Evolutionary conservation across 2,113 vertebrate genomes (phyloP).

Genomic region (Atherinomorus stipes): DNA sequence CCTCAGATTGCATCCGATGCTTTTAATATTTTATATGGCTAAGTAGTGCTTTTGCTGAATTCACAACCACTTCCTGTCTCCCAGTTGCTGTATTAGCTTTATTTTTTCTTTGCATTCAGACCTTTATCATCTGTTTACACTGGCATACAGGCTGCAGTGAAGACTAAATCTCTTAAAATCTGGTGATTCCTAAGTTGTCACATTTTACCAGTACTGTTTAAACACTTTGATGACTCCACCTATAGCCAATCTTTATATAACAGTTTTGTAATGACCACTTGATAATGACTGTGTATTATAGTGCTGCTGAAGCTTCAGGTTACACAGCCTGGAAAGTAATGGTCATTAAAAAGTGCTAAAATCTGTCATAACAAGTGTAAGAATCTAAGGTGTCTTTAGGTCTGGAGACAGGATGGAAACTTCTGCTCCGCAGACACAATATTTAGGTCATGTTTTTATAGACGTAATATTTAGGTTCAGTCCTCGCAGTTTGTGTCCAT

Average conservation of each 20-base stretch:
- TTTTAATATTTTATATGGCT: too few relatives aligned
- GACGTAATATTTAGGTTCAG: constrained; percentile 78
- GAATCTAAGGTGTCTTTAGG: constrained; percentile 43
- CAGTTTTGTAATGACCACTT: constrained; percentile 23
- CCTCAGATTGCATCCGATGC: too few relatives aligned
- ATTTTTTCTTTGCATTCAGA: neutral
- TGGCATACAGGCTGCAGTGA: neutral
- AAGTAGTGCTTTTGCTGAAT: neutral
- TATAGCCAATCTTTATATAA: constrained; percentile 23
- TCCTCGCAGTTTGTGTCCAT: constrained; percentile 48
- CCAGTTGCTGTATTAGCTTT: constrained; percentile 4
- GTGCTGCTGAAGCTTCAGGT: constrained; percentile 36
- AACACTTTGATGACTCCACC: constrained; percentile 12
- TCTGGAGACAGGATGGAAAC: constrained; percentile 67
- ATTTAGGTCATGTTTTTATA: constrained; percentile 75
- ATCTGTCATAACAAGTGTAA: constrained; percentile 55
- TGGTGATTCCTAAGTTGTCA: constrained; percentile 1
- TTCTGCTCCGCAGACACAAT: constrained; percentile 66
- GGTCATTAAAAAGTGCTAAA: constrained; percentile 56
- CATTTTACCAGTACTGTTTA: neutral
- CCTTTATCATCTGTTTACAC: neutral
- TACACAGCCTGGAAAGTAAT: constrained; percentile 51
- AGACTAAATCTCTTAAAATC: neutral
- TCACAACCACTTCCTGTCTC: constrained; percentile 4
- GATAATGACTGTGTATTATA: constrained; percentile 20